A percentile compares a stretch with the other conserved stretches of the same genome.
Conservation (phyloP, 1,140 invertebrate genomes). For the Heliconius nattereri region DNA sequence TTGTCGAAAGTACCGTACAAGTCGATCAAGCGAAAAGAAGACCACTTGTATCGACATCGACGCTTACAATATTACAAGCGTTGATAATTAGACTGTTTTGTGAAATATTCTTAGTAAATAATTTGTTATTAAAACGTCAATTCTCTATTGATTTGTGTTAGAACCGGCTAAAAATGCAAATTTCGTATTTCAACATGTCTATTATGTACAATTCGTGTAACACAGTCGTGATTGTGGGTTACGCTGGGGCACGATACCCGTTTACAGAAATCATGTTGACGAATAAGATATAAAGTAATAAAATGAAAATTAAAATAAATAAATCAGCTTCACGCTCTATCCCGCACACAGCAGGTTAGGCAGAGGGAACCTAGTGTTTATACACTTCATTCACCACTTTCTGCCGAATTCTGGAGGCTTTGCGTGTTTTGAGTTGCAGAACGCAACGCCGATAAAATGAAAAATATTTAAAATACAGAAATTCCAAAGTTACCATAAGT, state of each 20-base stretch:
- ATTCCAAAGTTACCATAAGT: too few species aligned
- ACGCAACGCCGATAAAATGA: too few species aligned
- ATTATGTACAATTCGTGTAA: slow-evolving; percentile 28
- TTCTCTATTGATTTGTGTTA: slow-evolving; percentile 20
- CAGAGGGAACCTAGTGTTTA: too few species aligned
- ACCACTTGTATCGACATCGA: background rate
- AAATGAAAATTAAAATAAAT: background rate
- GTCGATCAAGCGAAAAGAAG: background rate
- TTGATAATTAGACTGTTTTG: background rate
- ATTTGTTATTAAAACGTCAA: background rate
- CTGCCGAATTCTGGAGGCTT: too few species aligned
- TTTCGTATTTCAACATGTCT: slow-evolving; percentile 22
- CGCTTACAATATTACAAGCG: background rate
- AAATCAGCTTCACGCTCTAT: too few species aligned
- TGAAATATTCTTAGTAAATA: background rate
- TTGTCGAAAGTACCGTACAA: background rate
- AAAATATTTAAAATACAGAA: too few species aligned
- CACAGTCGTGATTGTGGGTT: slow-evolving; percentile 17
- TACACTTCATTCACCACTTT: too few species aligned
- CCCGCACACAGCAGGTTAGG: too few species aligned
- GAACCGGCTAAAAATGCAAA: background rate
- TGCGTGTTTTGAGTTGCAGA: too few species aligned
- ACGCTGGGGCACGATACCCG: slow-evolving; percentile 18
- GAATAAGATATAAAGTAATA: background rate
- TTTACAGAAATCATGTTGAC: background rate